Conservation (phyloP, 2,113 vertebrate species). For the Pseudopodoces humilis region DNA sequence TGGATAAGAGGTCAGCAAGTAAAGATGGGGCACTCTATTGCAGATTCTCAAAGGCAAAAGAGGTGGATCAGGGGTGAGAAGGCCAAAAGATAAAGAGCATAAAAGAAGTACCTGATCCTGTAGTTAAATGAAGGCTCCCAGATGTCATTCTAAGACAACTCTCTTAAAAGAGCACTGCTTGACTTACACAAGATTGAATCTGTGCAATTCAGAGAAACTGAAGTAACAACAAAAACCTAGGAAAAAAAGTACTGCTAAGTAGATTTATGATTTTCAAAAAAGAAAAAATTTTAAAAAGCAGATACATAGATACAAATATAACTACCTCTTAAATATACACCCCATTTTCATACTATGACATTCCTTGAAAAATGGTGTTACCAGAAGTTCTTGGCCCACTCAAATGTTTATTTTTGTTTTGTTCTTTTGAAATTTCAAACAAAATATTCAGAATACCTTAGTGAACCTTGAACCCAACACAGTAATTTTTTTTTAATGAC, state of each 20-base stretch:
- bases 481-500: neutral
- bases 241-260: neutral
- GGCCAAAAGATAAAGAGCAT: neutral
- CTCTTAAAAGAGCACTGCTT: neutral
- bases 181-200: neutral
- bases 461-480: neutral
- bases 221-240: neutral
- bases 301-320: neutral
- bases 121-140: neutral
- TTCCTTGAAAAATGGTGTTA: neutral
- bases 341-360: neutral
- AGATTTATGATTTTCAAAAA: neutral
- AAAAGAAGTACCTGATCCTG: accelerated
- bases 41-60: neutral
- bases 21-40: neutral
- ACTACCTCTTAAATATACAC: neutral
- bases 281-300: neutral
- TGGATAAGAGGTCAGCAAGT: neutral
- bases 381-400: neutral
- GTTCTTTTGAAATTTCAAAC: neutral
- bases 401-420: neutral
- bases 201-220: neutral
- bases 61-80: neutral
- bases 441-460: neutral
- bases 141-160: neutral